Conservation (phyloP, 2,113 vertebrate genomes). For the Lycaon pictus region DNA sequence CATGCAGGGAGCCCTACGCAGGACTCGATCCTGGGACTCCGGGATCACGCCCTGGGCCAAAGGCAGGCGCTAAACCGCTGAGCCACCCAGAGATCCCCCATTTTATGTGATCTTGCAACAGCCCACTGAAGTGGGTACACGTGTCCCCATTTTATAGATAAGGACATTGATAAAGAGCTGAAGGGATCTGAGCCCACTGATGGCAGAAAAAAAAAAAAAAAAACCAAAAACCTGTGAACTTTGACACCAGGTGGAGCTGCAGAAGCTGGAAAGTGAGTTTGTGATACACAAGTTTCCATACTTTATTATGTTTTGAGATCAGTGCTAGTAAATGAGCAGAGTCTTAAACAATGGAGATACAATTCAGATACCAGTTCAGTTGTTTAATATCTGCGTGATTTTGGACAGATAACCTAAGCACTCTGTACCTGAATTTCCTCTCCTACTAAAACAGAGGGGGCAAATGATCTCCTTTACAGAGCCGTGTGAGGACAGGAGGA, state of each 20-base stretch:
- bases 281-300: neutral
- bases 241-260: slow-evolving; percentile 69
- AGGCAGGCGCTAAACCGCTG: no score
- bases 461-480: neutral
- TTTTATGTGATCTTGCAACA: neutral
- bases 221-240: neutral
- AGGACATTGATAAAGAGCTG: neutral
- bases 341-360: neutral
- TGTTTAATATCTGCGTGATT: neutral
- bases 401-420: neutral
- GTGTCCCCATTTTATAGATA: neutral
- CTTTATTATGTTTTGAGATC: neutral
- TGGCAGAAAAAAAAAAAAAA: neutral
- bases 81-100: no score
- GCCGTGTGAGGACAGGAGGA: neutral
- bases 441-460: neutral
- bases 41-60: no score
- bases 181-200: neutral
- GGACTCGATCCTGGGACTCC: no score
- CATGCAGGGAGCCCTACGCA: no score
- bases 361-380: neutral
- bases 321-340: neutral
- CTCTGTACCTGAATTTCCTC: neutral
- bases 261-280: slow-evolving; percentile 8
- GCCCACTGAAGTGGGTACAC: no score